Conservation (phyloP, 1,140 invertebrate species). For the Drosophila kurseongensis region DNA sequence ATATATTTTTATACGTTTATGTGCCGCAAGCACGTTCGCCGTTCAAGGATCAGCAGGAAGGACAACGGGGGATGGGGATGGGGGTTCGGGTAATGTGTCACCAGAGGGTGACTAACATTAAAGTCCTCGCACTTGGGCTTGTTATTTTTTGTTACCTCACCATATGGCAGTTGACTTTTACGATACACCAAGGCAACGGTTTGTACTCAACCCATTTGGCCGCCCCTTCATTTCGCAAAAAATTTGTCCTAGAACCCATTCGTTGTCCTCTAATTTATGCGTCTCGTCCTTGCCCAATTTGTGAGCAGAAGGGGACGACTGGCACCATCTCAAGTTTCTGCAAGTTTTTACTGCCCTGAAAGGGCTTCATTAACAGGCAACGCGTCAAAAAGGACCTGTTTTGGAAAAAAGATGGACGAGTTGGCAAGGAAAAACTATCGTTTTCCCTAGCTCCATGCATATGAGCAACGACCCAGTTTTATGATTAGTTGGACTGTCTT, state of each 20-base stretch:
- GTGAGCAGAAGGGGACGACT: conserved; percentile 22
- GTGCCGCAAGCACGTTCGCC: conserved; percentile 51
- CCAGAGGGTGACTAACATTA: conserved; percentile 55
- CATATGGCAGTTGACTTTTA: conserved; percentile 78
- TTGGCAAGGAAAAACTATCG: neutral
- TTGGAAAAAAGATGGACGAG: conserved; percentile 5
- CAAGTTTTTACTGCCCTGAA: conserved; percentile 50
- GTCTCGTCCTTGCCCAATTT: conserved; percentile 58
- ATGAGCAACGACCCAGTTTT: conserved; percentile 39
- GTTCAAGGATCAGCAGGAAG: conserved; percentile 13
- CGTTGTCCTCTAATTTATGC: conserved; percentile 55
- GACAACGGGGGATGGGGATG: neutral
- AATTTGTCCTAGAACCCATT: conserved; percentile 50
- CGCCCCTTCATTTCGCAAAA: conserved; percentile 17
- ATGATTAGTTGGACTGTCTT: conserved; percentile 66
- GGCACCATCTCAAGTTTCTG: conserved; percentile 48
- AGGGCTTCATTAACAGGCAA: conserved; percentile 64
- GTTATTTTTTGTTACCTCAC: conserved; percentile 80
- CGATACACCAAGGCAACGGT: conserved; percentile 32
- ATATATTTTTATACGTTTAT: conserved; percentile 70
- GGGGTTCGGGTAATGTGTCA: conserved; percentile 59
- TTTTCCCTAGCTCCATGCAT: conserved; percentile 2
- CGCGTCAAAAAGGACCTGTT: conserved; percentile 10
- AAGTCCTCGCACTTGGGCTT: conserved; percentile 42
- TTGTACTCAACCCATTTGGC: neutral